These are phyloP conservation scores for Pantherophis vulpinus DNA, from an alignment of 2,797 vertebrate species.

Conservation along the genomic window DNA sequence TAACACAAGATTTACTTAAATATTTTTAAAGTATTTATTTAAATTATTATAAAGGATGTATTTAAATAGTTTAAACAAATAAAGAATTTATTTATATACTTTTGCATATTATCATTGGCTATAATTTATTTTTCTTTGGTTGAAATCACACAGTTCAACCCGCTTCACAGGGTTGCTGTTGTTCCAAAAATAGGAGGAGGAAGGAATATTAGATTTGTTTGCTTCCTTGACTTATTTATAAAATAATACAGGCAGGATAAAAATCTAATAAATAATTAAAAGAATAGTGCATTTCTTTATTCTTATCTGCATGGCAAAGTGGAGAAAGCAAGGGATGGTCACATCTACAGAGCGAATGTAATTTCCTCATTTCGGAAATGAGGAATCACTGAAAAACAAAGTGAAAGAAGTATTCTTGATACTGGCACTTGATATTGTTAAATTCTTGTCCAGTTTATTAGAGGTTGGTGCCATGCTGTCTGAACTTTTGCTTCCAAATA, in stretches of 20 bases:
- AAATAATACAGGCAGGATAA: too few species aligned
- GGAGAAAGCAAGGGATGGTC: neutral
- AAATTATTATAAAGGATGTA: too few species aligned
- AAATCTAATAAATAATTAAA: too few species aligned
- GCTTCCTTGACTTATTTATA: too few species aligned
- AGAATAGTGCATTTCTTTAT: neutral
- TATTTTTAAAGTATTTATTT: neutral
- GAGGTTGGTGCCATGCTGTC: neutral
- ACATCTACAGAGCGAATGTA: neutral
- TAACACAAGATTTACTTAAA: neutral
- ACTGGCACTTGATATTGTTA: neutral
- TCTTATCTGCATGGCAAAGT: neutral
- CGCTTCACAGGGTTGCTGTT: too few species aligned
- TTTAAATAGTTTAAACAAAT: too few species aligned
- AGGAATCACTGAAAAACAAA: neutral
- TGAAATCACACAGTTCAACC: neutral
- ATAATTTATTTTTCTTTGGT: neutral
- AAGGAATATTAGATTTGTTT: too few species aligned
- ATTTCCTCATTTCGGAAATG: neutral
- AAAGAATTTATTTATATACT: too few species aligned
- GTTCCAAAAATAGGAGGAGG: too few species aligned
- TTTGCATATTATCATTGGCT: neutral
- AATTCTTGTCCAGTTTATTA: neutral
- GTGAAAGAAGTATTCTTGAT: neutral
- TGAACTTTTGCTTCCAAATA: neutral